Base-by-base conservation (phyloP, 1,140 invertebrate genomes). In the Drosophila orosa region DNA sequence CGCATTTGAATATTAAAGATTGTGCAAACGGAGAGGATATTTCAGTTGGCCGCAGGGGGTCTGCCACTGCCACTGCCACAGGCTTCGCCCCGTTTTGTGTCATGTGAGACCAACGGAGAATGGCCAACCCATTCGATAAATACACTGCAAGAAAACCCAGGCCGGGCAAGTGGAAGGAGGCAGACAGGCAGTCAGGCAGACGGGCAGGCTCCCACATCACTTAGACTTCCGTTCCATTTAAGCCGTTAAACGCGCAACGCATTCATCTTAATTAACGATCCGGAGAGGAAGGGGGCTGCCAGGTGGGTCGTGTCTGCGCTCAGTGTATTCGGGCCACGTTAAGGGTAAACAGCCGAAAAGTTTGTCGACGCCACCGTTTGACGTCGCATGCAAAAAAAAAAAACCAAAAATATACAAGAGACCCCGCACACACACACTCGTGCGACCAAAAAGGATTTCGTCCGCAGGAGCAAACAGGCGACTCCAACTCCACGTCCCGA, bases 1-100 rank as follows among this genome's bases (percentile, higher is more conserved):
- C 72, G 42, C 77, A 86, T 86, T 86, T 87, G 83, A 86, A 86
- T 86, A 87, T 87, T 87, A 82, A 82, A 73, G 82, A 87, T 87
- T 87, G 68, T 78, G 56, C 56, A 75, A 35, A 55, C 57, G 44
- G 24, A 47, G 35, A 63, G 69, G 44, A 65, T 57, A 66, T 59
- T 60, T 58, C 39, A 60, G 69, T 47, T 71, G 69, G 55, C 69
- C 56, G 47, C 68, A 27, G 68, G 68, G 69, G 69, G 69, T 73
- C 62, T 48, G 19, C n/a, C 48, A 8, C 25, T 3, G 45, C 24
- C 45, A 33, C 35, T 31, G 25, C 31, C 39, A 25, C 10, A 22
- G 44, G 39, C 37, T 67, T 63, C 44, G 44, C 67, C 44, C 44
- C 39, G 65, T 29, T 69, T 71, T 44, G 44, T 68, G 44, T 66